Evolutionary conservation across 1,140 invertebrate species (phyloP), one percentile per base, ranked within the genome.

Genomic region (Drosophila nannoptera): DNA sequence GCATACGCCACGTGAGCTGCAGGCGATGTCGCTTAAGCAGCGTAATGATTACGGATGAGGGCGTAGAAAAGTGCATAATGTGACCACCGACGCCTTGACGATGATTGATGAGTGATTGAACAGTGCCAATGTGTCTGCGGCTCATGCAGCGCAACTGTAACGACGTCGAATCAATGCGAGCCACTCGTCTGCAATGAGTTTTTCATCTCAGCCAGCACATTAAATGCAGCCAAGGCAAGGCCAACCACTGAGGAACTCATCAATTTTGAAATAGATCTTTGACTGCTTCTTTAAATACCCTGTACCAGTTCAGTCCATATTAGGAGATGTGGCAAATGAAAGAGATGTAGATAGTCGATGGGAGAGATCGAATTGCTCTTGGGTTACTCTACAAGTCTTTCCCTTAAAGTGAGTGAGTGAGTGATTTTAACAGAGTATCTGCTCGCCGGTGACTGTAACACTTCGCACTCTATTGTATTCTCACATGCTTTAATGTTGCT

Each of bases 401-500:
- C 3, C 22, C 3, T 22, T 22, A 22, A n/a, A n/a, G n/a, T n/a
- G n/a, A n/a, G n/a, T n/a, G n/a, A 22, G 22, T 22, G 8, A 11
- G n/a, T n/a, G n/a, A 11, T 12, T 5, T 4, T 7, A 33, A 33
- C 31, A 50, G 31, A 11, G 32, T 35, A 50, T n/a, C 46, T 16
- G 2, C 22, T 2, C 22, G 12, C 5, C 12, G 12, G 0, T 6
- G 0, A 43, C 12, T n/a, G 4, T 7, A 43, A 16, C n/a, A 43
- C 12, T 14, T 22, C 22, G 22, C 22, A 14, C 4, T 14, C 12
- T 14, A 14, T 43, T 52, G 5, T 52, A 11, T 9, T 38, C 42
- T 48, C 35, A 32, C 66, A 63, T 55, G 55, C 58, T 71, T 61
- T 60, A 71, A 60, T 75, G 48, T 77, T 84, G 78, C 75, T 83